Evolutionary conservation across 2,888 invertebrate genomes (phyloP).

Genomic region (Bhutanitis thaidina): DNA sequence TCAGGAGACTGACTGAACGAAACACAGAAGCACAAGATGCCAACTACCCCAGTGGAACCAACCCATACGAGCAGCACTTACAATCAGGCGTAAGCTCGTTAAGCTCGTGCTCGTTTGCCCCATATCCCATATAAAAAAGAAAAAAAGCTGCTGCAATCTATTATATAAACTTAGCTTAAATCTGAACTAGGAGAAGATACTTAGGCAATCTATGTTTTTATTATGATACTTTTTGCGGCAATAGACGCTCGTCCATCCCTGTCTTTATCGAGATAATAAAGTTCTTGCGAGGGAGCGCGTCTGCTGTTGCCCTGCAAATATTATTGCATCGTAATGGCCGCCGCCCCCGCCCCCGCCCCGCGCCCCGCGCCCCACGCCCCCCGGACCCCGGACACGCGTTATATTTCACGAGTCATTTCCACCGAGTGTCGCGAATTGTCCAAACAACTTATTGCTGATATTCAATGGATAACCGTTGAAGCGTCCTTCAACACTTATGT

Average conservation of each 20-base stretch:
- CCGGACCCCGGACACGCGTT: slow-evolving; percentile 25
- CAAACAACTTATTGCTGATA: slow-evolving; percentile 7
- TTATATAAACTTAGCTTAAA: too few relatives aligned
- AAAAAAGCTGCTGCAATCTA: too few relatives aligned
- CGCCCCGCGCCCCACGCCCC: too few relatives aligned
- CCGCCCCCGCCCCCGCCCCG: slow-evolving; percentile 17
- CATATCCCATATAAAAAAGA: too few relatives aligned
- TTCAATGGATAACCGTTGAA: background rate
- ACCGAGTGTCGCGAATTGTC: slow-evolving; percentile 11
- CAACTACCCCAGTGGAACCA: too few relatives aligned
- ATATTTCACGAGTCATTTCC: slow-evolving; percentile 36
- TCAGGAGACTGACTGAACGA: too few relatives aligned
- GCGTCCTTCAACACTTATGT: background rate
- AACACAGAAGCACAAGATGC: too few relatives aligned
- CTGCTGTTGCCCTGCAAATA: slow-evolving; percentile 42
- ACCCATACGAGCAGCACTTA: too few relatives aligned
- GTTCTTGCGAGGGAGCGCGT: slow-evolving; percentile 26
- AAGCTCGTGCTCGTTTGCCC: too few relatives aligned
- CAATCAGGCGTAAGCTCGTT: too few relatives aligned
- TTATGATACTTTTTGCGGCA: background rate
- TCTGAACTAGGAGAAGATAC: too few relatives aligned
- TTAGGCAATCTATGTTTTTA: too few relatives aligned
- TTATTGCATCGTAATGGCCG: slow-evolving; percentile 41
- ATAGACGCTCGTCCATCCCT: background rate
- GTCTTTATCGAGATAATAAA: slow-evolving; percentile 12